Percentiles rank a stretch among this genome's conserved stretches.
Conservation (phyloP, 2,113 vertebrate genomes). For the Natator depressus region DNA sequence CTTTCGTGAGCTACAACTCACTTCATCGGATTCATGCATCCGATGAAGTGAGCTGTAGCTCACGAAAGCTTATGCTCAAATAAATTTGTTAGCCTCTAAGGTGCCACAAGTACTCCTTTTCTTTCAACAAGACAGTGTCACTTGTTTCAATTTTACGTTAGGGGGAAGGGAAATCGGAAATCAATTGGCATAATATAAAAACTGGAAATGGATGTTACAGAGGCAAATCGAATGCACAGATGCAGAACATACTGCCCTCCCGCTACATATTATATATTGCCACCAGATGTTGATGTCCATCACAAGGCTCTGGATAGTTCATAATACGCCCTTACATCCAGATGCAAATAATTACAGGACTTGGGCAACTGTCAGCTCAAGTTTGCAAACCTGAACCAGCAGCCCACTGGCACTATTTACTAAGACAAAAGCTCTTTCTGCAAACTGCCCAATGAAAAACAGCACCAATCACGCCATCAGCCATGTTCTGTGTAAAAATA, state of each 20-base stretch:
- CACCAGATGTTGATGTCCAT: slow-evolving; percentile 35
- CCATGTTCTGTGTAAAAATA: not conserved
- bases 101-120: too few species aligned
- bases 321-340: slow-evolving; percentile 39
- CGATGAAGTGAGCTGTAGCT: too few species aligned
- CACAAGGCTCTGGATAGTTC: slow-evolving; percentile 19
- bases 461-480: not conserved
- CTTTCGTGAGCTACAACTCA: too few species aligned
- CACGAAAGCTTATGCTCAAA: too few species aligned
- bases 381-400: slow-evolving; percentile 23
- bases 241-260: slow-evolving; percentile 34
- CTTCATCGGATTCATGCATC: too few species aligned
- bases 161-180: not conserved
- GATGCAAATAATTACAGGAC: slow-evolving; percentile 17
- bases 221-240: slow-evolving; percentile 14
- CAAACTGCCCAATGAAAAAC: slow-evolving; percentile 30
- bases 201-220: slow-evolving; percentile 41
- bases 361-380: not conserved
- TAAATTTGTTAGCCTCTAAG: too few species aligned
- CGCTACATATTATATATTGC: slow-evolving; percentile 1
- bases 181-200: slow-evolving; percentile 24
- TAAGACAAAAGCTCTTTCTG: slow-evolving; percentile 32
- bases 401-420: not conserved
- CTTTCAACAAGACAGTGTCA: not conserved
- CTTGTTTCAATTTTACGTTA: not conserved